Base-by-base conservation (phyloP, 2,888 invertebrate genomes). In the Emmelina monodactyla region DNA sequence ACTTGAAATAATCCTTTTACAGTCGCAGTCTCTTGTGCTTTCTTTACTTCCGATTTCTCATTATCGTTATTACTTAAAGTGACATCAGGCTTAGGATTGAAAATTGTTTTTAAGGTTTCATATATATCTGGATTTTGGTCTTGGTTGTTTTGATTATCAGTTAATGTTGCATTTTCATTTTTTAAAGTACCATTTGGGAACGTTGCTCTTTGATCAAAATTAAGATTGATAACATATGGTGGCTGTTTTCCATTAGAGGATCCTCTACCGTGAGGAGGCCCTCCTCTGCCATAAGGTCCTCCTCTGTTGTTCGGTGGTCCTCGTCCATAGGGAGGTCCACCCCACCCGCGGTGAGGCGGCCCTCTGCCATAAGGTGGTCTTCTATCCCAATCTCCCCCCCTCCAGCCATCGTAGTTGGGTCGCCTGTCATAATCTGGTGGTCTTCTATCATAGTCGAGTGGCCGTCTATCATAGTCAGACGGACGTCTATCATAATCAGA, bases 381-480 rank as follows among this genome's bases (percentile, higher is more conserved):
- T 14, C 39, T 37, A 3, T 38, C 16, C 12, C 16, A n/a, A n/a
- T n/a, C n/a, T n/a, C n/a, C n/a, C n/a, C n/a, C n/a, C n/a, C n/a
- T n/a, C n/a, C n/a, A n/a, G n/a, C n/a, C n/a, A n/a, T n/a, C n/a
- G 2, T 34, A 2, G 31, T 35, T 14, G 14, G 44, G 34, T 16
- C 38, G 32, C 14, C 40, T 43, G 22, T 41, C 32, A 5, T 40
- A 28, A 29, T 29, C 13, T n/a, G 41, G 33, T 19, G 41, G 33
- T 22, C 39, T 38, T 33, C 39, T 37, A 9, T 40, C 29, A 10
- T n/a, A n/a, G n/a, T 32, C 32, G 32, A 33, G 33, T 25, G 44
- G 40, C 14, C 32, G 35, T 33, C 41, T 44, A 10, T 38, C n/a
- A n/a, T 33, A 16, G 7, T 22, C 33, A 6, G 34, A 39, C 3